Evolutionary conservation across 2,888 invertebrate genomes (phyloP), one percentile per base, ranked within the genome.

Genomic region (Celastrina argiolus): DNA sequence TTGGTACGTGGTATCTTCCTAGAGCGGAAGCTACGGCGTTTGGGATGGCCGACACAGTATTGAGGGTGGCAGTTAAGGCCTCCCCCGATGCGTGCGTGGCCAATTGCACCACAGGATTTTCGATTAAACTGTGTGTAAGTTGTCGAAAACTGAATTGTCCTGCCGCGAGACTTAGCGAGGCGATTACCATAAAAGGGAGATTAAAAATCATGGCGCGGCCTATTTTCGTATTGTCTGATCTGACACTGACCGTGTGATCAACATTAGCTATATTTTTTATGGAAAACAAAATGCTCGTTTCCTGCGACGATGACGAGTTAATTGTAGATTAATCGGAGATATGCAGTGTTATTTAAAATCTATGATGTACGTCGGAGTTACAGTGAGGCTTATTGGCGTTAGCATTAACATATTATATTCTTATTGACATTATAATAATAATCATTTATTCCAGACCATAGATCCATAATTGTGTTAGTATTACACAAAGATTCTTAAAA

Each of bases 31-130:
- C 58, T 16, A 66, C 26, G 4, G 59, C 28, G 8, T 59, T 18
- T 1, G 59, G 42, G 4, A 42, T 34, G 0, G 42, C 31, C 28
- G 34, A 59, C 14, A 34, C 14, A 8, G 59, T 22, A 22, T 66
- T 66, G 7, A 59, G n/a, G 31, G 66, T 18, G 7, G 12, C 22
- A 16, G 59, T 22, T 6, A 66, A 26, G 28, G 41, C 18, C 28
- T 66, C 22, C 8, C 42, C 66, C 5, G 58, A 66, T 14, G 58
- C 18, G 16, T 66, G 58, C 4, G 66, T 59, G 12, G 58, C 22
- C 7, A 66, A 14, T 22, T 66, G 66, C 12, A 36, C 34, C 2
- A 59, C 58, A 4, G 59, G 66, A 45, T 66, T 59, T 42, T 66
- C 31, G 1, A 22, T 8, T 7, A 66, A 51, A 12, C 51, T 51